Percentiles rank a stretch among this genome's conserved stretches.
Evolutionary conservation across 2,888 invertebrate species (phyloP).

Genomic region (Macaria notata): DNA sequence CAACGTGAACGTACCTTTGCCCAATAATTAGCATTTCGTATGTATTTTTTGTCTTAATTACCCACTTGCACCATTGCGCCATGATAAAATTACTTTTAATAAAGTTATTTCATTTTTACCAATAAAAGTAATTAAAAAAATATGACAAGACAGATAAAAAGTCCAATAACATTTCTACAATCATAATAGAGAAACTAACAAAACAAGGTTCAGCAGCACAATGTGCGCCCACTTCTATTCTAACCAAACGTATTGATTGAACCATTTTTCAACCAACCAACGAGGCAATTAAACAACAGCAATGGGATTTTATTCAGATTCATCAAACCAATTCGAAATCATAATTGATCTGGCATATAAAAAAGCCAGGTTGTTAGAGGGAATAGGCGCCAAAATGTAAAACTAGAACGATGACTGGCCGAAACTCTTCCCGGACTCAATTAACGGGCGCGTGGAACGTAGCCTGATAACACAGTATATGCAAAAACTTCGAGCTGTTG

Average conservation of each 20-base stretch:
- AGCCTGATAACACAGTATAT: conserved; percentile 38
- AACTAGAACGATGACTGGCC: conserved; percentile 79
- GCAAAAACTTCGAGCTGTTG: conserved; percentile 4
- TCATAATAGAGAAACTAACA: background rate
- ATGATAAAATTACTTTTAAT: background rate
- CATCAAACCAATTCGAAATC: conserved; percentile 80
- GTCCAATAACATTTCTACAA: too few relatives aligned
- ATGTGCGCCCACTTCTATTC: conserved; percentile 7
- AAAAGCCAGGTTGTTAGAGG: conserved; percentile 77
- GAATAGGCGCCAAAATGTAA: conserved; percentile 79
- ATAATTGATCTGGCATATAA: conserved; percentile 80
- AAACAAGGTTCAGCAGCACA: conserved; percentile 4
- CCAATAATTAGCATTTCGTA: conserved; percentile 12
- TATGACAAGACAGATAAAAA: too few relatives aligned
- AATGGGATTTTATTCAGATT: conserved; percentile 80
- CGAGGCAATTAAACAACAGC: conserved; percentile 78
- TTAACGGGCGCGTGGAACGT: conserved; percentile 69
- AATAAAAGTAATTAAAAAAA: too few relatives aligned
- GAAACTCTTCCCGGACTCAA: conserved; percentile 76
- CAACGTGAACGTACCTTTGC: conserved; percentile 21
- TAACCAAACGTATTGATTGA: conserved; percentile 53
- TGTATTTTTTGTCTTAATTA: conserved; percentile 8
- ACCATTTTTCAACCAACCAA: conserved; percentile 74
- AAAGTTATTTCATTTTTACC: too few relatives aligned
- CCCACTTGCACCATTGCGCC: background rate